Evolutionary conservation across 2,113 vertebrate species (phyloP).

Genomic region (Zosterops hypoxanthus): DNA sequence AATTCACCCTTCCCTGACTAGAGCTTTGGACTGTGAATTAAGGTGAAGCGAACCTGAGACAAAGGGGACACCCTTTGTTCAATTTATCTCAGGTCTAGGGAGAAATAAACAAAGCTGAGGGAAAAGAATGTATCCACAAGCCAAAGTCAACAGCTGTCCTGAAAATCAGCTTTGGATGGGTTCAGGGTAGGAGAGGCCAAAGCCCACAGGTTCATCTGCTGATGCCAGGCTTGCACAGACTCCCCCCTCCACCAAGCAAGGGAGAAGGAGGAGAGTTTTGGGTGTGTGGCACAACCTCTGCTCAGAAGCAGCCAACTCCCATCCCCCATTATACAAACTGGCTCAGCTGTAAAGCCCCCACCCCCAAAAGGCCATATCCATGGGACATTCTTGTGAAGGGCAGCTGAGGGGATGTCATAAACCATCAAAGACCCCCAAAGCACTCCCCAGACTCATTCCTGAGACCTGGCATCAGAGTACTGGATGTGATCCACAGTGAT

Average conservation of each 20-base stretch:
- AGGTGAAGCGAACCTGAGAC: not conserved
- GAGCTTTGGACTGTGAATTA: not conserved
- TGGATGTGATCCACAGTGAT: not conserved
- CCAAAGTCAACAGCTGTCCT: not conserved
- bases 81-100: not conserved
- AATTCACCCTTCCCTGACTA: not conserved
- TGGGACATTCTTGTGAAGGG: not conserved
- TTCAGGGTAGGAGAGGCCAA: not conserved
- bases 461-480: not conserved
- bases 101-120: not conserved
- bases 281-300: not conserved
- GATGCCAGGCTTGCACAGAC: not conserved
- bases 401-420: not conserved
- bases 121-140: not conserved
- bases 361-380: not conserved
- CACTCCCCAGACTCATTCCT: not conserved
- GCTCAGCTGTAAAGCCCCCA: not conserved
- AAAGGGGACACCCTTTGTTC: not conserved
- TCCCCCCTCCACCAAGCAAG: accelerated
- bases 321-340: not conserved
- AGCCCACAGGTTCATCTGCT: not conserved
- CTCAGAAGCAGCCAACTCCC: not conserved
- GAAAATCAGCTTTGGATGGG: not conserved
- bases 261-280: not conserved
- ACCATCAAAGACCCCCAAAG: not conserved